These are phyloP conservation scores for Mola mola DNA, from an alignment of 2,113 vertebrate species.

Conservation along the genomic window DNA sequence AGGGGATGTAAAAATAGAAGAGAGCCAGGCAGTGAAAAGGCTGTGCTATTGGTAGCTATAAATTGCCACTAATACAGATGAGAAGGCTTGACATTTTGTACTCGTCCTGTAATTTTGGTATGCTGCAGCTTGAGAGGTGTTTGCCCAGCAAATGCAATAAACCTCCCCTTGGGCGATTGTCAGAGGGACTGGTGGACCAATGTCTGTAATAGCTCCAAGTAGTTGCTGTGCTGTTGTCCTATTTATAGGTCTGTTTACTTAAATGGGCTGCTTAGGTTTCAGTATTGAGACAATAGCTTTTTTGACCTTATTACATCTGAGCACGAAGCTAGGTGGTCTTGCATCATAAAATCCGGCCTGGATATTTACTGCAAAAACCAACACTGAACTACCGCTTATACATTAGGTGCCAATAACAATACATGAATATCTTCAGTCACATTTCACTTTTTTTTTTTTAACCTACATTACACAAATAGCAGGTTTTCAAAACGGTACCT, in stretches of 20 bases:
- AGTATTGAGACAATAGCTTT: slow-evolving; percentile 66
- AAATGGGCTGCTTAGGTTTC: slow-evolving; percentile 67
- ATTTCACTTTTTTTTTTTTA: neutral
- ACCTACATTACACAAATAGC: slow-evolving; percentile 6
- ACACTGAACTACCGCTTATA: slow-evolving; percentile 12
- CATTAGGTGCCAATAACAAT: slow-evolving; percentile 20
- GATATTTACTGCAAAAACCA: slow-evolving; percentile 21
- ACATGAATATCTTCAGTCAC: neutral
- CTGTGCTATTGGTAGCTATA: slow-evolving; percentile 78
- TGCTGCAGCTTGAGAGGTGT: slow-evolving; percentile 67
- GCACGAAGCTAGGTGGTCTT: slow-evolving; percentile 25
- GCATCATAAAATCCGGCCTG: slow-evolving; percentile 1
- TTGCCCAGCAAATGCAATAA: slow-evolving; percentile 72
- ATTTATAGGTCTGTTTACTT: slow-evolving; percentile 77
- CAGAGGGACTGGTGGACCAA: slow-evolving; percentile 71
- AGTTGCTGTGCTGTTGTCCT: slow-evolving; percentile 74
- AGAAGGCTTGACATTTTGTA: slow-evolving; percentile 78
- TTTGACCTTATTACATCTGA: slow-evolving; percentile 66
- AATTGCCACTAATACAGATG: slow-evolving; percentile 78
- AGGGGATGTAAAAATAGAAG: slow-evolving; percentile 80
- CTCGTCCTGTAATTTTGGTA: slow-evolving; percentile 77
- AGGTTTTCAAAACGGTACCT: too few relatives aligned
- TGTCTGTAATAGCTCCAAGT: slow-evolving; percentile 73
- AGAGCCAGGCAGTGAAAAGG: slow-evolving; percentile 62
- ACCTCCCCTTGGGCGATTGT: slow-evolving; percentile 71